Evolutionary conservation across 2,888 invertebrate genomes (phyloP).

Genomic region (Corbicula japonica): DNA sequence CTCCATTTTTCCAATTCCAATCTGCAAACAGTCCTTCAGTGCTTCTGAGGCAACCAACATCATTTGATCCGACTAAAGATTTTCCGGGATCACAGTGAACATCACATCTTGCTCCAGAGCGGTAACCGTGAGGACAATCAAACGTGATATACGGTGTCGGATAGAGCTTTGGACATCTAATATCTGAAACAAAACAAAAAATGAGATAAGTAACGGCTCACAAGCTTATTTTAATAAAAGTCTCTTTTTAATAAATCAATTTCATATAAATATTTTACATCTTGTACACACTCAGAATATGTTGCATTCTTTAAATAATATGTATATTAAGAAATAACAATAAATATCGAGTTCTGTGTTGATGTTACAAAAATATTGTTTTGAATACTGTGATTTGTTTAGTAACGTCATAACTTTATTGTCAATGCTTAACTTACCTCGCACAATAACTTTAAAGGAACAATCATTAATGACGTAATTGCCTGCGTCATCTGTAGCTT

Average conservation of each 20-base stretch:
- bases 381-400: too few species aligned
- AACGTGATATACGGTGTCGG: slow-evolving; percentile 36
- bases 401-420: too few species aligned
- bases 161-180: slow-evolving; percentile 36
- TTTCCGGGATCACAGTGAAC: slow-evolving; percentile 50
- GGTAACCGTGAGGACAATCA: slow-evolving; percentile 32
- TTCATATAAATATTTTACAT: neutral
- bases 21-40: slow-evolving; percentile 19
- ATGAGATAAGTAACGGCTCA: neutral
- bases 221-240: neutral
- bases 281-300: neutral
- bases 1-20: slow-evolving; percentile 35
- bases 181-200: slow-evolving; percentile 20
- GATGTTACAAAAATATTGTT: too few species aligned
- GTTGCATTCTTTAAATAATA: too few species aligned
- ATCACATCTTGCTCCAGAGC: slow-evolving; percentile 32
- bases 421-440: slow-evolving; percentile 45
- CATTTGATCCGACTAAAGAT: neutral
- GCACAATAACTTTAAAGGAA: slow-evolving; percentile 41
- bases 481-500: slow-evolving; percentile 30
- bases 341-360: too few species aligned
- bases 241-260: neutral
- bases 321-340: too few species aligned
- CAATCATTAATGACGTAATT: slow-evolving; percentile 31
- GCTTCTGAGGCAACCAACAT: slow-evolving; percentile 24